A percentile compares a stretch with the other conserved stretches of the same genome.
These are phyloP conservation scores for Rhizoglyphus robini DNA, from an alignment of 1,140 invertebrate genomes.

Conservation along the genomic window DNA sequence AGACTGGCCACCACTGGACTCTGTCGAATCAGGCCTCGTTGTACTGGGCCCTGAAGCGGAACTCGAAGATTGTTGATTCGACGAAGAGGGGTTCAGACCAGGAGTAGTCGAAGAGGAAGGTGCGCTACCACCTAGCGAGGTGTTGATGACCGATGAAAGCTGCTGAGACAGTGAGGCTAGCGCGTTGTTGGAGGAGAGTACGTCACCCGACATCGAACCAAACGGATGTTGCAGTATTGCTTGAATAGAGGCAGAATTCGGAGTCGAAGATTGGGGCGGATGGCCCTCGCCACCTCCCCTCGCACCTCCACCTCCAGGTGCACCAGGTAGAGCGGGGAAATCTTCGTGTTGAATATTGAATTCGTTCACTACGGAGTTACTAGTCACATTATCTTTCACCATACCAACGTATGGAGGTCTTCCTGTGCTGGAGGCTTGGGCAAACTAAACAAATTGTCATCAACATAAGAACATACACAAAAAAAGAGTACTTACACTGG, in stretches of 20 bases:
- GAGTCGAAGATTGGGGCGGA: neutral
- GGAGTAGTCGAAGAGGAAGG: neutral
- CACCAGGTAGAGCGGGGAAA: slow-evolving; percentile 83
- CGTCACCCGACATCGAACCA: neutral
- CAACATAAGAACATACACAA: neutral
- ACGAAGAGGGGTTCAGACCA: too few species aligned
- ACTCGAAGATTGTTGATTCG: too few species aligned
- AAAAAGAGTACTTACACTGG: neutral
- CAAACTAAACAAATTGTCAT: neutral
- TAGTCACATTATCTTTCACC: slow-evolving; percentile 78
- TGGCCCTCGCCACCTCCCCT: neutral
- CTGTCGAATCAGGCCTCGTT: slow-evolving; percentile 1
- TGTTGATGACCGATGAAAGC: neutral
- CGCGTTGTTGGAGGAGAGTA: neutral
- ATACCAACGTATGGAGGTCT: slow-evolving; percentile 52
- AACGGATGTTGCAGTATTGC: neutral
- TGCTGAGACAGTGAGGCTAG: neutral
- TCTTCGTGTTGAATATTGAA: slow-evolving; percentile 97
- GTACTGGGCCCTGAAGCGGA: too few species aligned
- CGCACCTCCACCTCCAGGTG: slow-evolving; percentile 24
- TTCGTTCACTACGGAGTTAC: slow-evolving; percentile 57
- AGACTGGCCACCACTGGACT: neutral
- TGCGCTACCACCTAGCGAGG: neutral
- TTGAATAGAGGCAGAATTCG: neutral
- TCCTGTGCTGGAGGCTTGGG: neutral